Evolutionary conservation across 2,113 vertebrate genomes (phyloP), one percentile per base, ranked within the genome.

Genomic region (Acanthochromis polyacanthus): DNA sequence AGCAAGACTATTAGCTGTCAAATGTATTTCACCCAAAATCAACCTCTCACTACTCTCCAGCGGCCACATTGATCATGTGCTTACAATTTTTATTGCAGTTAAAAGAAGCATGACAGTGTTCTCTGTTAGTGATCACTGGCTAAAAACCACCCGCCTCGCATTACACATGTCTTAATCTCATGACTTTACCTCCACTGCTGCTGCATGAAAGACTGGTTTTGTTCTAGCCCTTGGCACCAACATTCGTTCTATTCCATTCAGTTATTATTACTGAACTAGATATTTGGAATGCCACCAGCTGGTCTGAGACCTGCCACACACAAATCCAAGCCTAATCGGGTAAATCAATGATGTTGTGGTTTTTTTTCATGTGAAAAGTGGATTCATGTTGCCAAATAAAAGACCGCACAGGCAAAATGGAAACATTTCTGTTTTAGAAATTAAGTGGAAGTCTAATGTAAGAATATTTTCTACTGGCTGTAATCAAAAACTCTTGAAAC

Each of bases 161-260:
- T 83, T 86, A 61, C 50, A 63, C 36, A 36, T 19, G 19, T 56
- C 63, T 53, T 70, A 60, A 88, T 83, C 85, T 32, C 57, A 19
- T 89, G 87, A 89, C 70, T 73, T 75, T 62, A 76, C 59, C 28
- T 71, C 65, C 25, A 28, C 20, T 53, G 69, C 45, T 64, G 65
- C 23, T 15, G 20, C 46, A 82, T 87, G 78, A 92, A 89, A 80
- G 74, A 30, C 23, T 52, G 66, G 60, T 68, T 87, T 77, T 89
- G 85, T 88, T 56, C 55, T 62, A 20, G 10, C 1, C 11, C 43
- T 70, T 81, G 68, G 64, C 28, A 52, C 43, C 1, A 11, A 25
- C 36, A 11, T 22, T 51, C 45, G 46, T 30, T 12, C 50, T 19
- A n/a, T 45, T 45, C 6, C 23, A 1, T 15, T 10, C 8, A 19